phyloP scores from a whole-genome alignment of 2,888 invertebrate species.

The Trichopria drosophilae region DNA sequence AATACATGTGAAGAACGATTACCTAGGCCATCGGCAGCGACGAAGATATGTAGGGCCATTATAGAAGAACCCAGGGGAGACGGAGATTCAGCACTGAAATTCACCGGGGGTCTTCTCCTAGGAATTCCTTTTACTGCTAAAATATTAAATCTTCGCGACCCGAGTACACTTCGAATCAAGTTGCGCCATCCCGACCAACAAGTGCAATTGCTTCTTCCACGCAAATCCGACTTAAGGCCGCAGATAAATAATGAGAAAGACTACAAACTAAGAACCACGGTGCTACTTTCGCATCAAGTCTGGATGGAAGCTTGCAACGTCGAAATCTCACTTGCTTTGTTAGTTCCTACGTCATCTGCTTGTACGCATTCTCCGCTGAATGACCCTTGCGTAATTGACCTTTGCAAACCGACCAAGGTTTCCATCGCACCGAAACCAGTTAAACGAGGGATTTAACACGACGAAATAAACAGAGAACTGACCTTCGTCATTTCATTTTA shows the following conservation, averaged over 20 bases:
- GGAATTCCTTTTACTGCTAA: conserved; percentile 87
- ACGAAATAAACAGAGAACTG: no score
- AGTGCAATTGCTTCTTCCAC: conserved; percentile 80
- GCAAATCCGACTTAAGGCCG: conserved; percentile 74
- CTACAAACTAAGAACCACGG: conserved; percentile 77
- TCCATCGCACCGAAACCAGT: conserved; percentile 87
- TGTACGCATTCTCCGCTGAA: conserved; percentile 58
- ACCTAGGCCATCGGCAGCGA: conserved; percentile 58
- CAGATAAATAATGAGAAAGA: conserved; percentile 63
- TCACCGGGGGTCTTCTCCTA: conserved; percentile 89
- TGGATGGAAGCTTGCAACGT: conserved; percentile 92
- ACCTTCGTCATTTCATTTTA: no score
- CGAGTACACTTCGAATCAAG: conserved; percentile 76
- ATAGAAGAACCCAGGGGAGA: conserved; percentile 85
- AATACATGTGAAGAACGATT: conserved; percentile 60
- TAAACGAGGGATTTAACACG: conserved; percentile 72
- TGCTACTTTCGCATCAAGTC: conserved; percentile 86
- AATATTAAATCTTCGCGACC: conserved; percentile 76
- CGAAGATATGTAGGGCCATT: conserved; percentile 77
- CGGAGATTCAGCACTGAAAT: conserved; percentile 81
- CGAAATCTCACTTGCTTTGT: conserved; percentile 81
- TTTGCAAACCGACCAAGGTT: conserved; percentile 84
- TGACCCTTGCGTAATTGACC: conserved; percentile 69
- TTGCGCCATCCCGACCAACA: conserved; percentile 91
- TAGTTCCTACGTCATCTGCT: conserved; percentile 67